A percentile compares a stretch with the other conserved stretches of the same genome.
Evolutionary conservation across 2,113 vertebrate genomes (phyloP).

Genomic region (Hoplias malabaricus): DNA sequence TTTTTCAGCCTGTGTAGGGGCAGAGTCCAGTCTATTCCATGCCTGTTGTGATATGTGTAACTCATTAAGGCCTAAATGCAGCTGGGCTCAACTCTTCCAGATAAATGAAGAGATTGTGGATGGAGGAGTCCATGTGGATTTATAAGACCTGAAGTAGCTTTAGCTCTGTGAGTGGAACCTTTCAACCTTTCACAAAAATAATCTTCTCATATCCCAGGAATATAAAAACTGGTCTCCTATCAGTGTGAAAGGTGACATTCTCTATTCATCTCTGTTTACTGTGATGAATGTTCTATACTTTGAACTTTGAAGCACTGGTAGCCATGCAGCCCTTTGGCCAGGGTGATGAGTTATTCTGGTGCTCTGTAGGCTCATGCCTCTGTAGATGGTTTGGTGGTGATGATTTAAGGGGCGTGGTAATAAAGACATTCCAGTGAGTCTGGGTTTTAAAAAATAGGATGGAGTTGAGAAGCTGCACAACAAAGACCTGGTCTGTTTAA

Average conservation of each 20-base stretch:
- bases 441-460: conserved; percentile 31
- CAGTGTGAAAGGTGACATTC: background rate
- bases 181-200: background rate
- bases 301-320: conserved; percentile 70
- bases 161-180: background rate
- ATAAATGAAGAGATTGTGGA: background rate
- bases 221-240: background rate
- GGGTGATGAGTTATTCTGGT: conserved; percentile 82
- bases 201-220: background rate
- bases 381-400: conserved; percentile 52
- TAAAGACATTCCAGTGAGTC: background rate
- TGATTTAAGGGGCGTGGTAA: background rate
- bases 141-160: conserved; percentile 16
- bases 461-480: conserved; percentile 60
- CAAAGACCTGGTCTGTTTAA: conserved; percentile 71
- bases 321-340: conserved; percentile 89
- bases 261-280: background rate
- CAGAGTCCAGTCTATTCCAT: background rate
- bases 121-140: background rate
- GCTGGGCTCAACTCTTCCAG: conserved; percentile 4
- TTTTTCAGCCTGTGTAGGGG: background rate
- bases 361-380: conserved; percentile 70
- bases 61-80: conserved; percentile 25
- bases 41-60: conserved; percentile 33
- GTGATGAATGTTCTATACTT: conserved; percentile 33